Evolutionary conservation across 2,888 invertebrate species (phyloP).

Genomic region (Falcaria lacertinaria): DNA sequence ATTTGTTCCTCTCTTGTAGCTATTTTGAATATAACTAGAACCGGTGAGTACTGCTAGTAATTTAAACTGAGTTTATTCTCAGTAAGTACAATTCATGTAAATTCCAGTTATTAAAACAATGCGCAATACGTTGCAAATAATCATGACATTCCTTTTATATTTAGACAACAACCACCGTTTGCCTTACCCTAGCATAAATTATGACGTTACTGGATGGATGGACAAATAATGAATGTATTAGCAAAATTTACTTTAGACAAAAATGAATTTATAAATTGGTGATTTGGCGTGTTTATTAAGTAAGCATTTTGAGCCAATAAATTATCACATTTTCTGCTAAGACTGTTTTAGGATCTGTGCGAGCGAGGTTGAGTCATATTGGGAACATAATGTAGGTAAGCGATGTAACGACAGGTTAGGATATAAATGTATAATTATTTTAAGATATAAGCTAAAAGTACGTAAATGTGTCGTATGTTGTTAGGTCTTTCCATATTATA

Average conservation of each 20-base stretch:
- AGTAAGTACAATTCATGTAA: background rate
- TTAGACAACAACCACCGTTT: constrained; percentile 25
- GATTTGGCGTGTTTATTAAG: background rate
- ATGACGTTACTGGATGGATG: background rate
- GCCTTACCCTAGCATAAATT: constrained; percentile 26
- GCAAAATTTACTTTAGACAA: background rate
- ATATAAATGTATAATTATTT: no score
- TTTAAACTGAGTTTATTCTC: background rate
- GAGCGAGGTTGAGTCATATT: background rate
- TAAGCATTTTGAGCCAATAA: background rate
- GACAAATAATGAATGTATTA: background rate
- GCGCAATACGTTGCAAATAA: constrained; percentile 22
- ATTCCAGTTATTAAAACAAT: constrained; percentile 1
- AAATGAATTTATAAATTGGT: background rate
- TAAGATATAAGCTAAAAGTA: no score
- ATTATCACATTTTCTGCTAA: background rate
- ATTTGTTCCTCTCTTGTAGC: background rate
- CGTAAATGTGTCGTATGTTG: background rate
- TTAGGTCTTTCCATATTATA: background rate
- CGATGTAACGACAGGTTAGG: background rate
- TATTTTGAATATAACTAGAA: constrained; percentile 1
- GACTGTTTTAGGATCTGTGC: background rate
- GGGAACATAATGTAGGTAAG: background rate
- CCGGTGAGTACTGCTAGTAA: constrained; percentile 1
- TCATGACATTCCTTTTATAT: constrained; percentile 39